Conservation (phyloP, 2,888 invertebrate genomes). For the Pedicia rivosa region DNA sequence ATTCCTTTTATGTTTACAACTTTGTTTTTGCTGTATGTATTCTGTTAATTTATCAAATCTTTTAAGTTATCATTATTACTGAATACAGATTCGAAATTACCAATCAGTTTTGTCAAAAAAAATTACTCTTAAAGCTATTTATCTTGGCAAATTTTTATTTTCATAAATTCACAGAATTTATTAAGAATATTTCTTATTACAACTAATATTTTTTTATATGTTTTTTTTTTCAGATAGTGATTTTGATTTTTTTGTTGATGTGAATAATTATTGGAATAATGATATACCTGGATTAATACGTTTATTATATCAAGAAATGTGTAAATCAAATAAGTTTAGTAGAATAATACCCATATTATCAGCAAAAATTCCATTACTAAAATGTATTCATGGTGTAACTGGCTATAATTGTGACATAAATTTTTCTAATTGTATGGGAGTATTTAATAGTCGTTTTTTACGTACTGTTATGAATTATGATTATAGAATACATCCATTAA, state of each 20-base stretch:
- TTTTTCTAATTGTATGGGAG: slow-evolving; percentile 51
- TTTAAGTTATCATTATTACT: too few species aligned
- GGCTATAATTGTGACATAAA: slow-evolving; percentile 53
- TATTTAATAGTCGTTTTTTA: slow-evolving; percentile 35
- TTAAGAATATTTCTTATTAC: background rate
- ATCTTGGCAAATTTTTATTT: too few species aligned
- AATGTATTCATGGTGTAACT: slow-evolving; percentile 46
- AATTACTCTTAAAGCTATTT: too few species aligned
- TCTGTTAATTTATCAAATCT: too few species aligned
- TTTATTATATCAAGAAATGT: background rate
- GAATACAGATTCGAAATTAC: too few species aligned
- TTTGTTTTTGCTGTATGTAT: too few species aligned
- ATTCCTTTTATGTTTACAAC: background rate
- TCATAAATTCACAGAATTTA: background rate
- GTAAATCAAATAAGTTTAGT: background rate
- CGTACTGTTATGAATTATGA: slow-evolving; percentile 4
- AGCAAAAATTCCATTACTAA: slow-evolving; percentile 66
- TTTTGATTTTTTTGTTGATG: background rate
- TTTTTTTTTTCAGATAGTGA: background rate
- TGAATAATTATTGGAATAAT: background rate
- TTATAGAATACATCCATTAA: slow-evolving; percentile 6
- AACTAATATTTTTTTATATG: background rate
- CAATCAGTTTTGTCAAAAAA: too few species aligned
- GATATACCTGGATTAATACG: background rate
- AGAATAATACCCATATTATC: slow-evolving; percentile 15